Conservation (phyloP, 2,797 vertebrate genomes). For the Poeciliopsis turneri region DNA sequence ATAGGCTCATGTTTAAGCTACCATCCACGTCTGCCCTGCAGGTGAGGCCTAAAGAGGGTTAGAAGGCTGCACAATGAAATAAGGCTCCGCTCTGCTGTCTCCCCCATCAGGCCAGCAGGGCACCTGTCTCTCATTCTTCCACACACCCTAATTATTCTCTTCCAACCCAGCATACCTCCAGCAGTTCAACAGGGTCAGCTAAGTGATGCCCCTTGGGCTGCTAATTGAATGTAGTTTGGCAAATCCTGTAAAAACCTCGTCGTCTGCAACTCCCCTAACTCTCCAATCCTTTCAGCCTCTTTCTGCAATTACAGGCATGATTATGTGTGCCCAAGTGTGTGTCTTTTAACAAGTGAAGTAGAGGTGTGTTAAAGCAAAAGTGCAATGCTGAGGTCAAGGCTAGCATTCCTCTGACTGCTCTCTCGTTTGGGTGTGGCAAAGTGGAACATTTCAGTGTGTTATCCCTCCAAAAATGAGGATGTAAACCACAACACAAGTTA, state of each 20-base stretch:
- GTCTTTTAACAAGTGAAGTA: slow-evolving; percentile 31
- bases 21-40: slow-evolving; percentile 72
- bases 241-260: slow-evolving; percentile 61
- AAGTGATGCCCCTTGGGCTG: slow-evolving; percentile 65
- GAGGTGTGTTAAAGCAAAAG: slow-evolving; percentile 39
- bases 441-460: slow-evolving; percentile 1
- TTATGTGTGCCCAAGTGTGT: slow-evolving; percentile 35
- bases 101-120: slow-evolving; percentile 58
- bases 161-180: slow-evolving; percentile 61
- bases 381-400: slow-evolving; percentile 64
- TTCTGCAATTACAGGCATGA: slow-evolving; percentile 50
- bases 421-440: slow-evolving; percentile 22
- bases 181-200: slow-evolving; percentile 75
- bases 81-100: slow-evolving; percentile 51
- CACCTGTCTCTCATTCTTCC: slow-evolving; percentile 73
- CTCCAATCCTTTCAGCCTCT: slow-evolving; percentile 44
- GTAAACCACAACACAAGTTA: slow-evolving; percentile 32
- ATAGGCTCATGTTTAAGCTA: slow-evolving; percentile 71
- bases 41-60: slow-evolving; percentile 70
- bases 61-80: slow-evolving; percentile 58
- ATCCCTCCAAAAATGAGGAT: slow-evolving; percentile 35
- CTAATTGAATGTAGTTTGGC: slow-evolving; percentile 80
- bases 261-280: slow-evolving; percentile 53
- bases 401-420: slow-evolving; percentile 37
- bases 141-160: slow-evolving; percentile 80